phyloP scores from a whole-genome alignment of 2,113 vertebrate genomes.

The Ceuthmochares aereus region DNA sequence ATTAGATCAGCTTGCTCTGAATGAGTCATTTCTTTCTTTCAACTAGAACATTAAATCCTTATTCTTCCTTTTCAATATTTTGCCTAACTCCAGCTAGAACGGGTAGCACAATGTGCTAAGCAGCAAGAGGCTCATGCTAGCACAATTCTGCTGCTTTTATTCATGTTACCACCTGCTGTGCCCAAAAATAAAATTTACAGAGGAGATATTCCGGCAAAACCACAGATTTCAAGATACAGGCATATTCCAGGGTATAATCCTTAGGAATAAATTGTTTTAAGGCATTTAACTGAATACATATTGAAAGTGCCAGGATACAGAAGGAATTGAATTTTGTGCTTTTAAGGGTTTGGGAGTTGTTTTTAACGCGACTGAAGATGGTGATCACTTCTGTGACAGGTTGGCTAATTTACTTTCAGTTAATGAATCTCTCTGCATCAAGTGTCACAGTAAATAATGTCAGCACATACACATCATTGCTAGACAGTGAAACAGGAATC shows the following conservation, averaged over 20 bases:
- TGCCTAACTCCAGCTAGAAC: neutral
- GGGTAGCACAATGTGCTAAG: neutral
- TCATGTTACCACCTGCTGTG: neutral
- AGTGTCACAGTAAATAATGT: neutral
- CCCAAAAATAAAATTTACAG: neutral
- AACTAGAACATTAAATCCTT: constrained; percentile 14
- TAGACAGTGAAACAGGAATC: neutral
- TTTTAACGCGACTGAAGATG: neutral
- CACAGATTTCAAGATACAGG: neutral
- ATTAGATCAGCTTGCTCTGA: neutral
- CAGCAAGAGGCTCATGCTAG: neutral
- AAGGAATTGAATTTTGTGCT: neutral
- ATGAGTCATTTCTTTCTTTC: neutral
- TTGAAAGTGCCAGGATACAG: neutral
- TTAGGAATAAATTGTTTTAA: neutral
- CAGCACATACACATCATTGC: neutral
- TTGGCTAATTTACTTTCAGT: neutral
- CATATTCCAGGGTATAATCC: neutral
- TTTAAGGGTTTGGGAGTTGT: neutral
- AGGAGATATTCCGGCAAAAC: neutral
- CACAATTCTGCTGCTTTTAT: neutral
- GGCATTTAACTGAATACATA: neutral
- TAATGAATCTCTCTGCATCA: neutral
- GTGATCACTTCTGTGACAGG: neutral
- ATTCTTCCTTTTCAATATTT: neutral